Evolutionary conservation across 1,140 invertebrate genomes (phyloP).

Genomic region (Aphis gossypii): DNA sequence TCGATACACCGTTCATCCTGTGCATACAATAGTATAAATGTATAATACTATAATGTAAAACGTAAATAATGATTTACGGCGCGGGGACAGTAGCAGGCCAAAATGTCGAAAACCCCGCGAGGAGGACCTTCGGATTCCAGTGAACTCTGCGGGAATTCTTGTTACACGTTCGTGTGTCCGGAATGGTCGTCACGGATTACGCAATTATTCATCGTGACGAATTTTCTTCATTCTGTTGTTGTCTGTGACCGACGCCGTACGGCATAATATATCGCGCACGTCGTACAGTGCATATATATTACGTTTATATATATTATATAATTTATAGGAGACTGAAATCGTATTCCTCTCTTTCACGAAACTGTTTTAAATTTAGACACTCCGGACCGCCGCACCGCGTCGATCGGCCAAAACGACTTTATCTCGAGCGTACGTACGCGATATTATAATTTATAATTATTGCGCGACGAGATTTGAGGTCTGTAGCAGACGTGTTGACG

Average conservation of each 20-base stretch:
- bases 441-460: neutral
- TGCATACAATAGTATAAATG: neutral
- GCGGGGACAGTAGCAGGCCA: conserved; percentile 28
- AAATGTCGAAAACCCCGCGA: conserved; percentile 13
- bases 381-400: neutral
- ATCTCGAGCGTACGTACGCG: neutral
- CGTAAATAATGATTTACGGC: conserved; percentile 50
- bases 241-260: neutral
- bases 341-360: neutral
- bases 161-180: conserved; percentile 30
- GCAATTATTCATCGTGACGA: conserved; percentile 46
- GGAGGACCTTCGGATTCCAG: conserved; percentile 49
- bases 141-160: conserved; percentile 56
- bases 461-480: neutral
- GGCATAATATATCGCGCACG: neutral
- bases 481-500: neutral
- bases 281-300: neutral
- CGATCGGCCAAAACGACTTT: conserved; percentile 12
- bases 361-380: conserved; percentile 37
- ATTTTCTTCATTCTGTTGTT: neutral
- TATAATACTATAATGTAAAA: neutral
- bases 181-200: conserved; percentile 57
- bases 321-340: neutral
- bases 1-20: neutral
- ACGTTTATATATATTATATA: neutral